Percentiles rank a stretch among this genome's conserved stretches.
Conservation (phyloP, 2,113 vertebrate species). For the Neolamprologus kungweensis region DNA sequence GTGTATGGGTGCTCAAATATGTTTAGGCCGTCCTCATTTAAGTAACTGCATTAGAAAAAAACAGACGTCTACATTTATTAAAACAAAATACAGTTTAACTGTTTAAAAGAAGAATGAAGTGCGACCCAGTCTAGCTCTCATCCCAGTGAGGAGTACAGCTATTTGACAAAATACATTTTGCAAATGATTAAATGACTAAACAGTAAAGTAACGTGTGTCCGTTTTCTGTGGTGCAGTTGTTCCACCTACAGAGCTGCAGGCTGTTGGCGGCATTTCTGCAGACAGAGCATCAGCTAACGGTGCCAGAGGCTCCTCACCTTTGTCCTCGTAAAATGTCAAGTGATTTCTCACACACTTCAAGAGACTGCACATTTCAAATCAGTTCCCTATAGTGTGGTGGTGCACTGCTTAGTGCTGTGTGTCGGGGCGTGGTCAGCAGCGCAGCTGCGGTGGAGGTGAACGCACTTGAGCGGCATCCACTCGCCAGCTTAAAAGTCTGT, state of each 20-base stretch:
- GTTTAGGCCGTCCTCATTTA: neutral
- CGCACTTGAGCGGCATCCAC: neutral
- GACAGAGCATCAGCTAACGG: neutral
- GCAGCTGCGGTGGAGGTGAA: neutral
- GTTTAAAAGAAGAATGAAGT: neutral
- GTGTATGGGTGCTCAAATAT: neutral
- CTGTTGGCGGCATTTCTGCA: neutral
- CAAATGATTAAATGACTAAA: neutral
- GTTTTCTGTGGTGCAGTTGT: neutral
- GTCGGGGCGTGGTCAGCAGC: neutral
- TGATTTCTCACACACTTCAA: neutral
- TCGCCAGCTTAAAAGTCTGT: neutral
- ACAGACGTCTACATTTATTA: neutral
- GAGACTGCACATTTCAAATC: neutral
- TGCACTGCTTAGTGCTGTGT: neutral
- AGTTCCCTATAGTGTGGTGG: neutral
- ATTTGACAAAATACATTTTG: neutral
- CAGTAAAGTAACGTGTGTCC: accelerated
- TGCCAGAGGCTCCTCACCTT: neutral
- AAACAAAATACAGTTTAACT: neutral
- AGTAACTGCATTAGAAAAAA: neutral
- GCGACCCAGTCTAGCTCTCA: neutral
- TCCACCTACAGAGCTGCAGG: neutral
- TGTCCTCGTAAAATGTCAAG: neutral
- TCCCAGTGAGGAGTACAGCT: neutral